Conservation (phyloP, 2,797 vertebrate species). For the Scarus forsteni region DNA sequence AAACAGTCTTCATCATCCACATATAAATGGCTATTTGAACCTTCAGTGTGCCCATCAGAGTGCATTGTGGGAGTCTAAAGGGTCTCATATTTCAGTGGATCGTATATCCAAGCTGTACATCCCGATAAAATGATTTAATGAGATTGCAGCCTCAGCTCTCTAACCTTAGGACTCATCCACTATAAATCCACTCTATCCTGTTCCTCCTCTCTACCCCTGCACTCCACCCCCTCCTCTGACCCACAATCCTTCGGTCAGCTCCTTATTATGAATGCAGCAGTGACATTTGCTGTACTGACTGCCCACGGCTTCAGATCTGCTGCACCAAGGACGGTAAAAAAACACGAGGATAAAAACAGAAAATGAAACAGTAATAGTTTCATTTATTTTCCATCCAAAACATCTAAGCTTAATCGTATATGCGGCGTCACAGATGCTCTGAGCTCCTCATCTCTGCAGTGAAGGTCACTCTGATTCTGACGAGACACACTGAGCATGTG, state of each 20-base stretch:
- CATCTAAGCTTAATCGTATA: background rate
- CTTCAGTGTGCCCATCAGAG: background rate
- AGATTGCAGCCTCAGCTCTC: background rate
- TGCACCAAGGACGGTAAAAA: slow-evolving; percentile 15
- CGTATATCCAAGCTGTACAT: background rate
- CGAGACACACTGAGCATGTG: slow-evolving; percentile 43
- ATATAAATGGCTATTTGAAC: background rate
- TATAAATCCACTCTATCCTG: slow-evolving; percentile 7
- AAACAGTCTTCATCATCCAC: too few species aligned
- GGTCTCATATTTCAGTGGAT: background rate
- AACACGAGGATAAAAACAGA: background rate
- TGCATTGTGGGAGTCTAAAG: background rate
- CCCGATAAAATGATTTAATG: background rate
- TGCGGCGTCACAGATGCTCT: background rate
- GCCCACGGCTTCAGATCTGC: slow-evolving; percentile 38
- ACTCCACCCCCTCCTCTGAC: slow-evolving; percentile 15
- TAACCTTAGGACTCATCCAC: slow-evolving; percentile 9
- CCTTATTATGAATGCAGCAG: slow-evolving; percentile 48
- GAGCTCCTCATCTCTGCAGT: slow-evolving; percentile 8
- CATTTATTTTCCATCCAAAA: background rate
- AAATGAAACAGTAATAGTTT: background rate
- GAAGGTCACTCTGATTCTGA: slow-evolving; percentile 35
- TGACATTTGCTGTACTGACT: slow-evolving; percentile 45
- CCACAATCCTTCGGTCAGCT: slow-evolving; percentile 28
- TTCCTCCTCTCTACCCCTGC: slow-evolving; percentile 22